Conservation (phyloP, 2,888 invertebrate genomes). For the Trissoscelio sp. region DNA sequence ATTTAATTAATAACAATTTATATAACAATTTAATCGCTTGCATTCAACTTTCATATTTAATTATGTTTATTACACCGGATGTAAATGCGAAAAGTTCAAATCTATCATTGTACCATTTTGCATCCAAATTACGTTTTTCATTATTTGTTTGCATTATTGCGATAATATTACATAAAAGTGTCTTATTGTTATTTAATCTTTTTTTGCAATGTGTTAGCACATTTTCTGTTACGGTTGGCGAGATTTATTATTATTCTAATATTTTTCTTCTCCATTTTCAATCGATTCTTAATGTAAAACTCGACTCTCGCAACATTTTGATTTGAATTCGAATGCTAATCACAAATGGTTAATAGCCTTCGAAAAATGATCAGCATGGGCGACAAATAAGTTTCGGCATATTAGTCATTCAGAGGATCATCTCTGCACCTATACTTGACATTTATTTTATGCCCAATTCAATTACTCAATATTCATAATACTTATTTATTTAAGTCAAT, state of each 20-base stretch:
- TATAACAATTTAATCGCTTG: constrained; percentile 3
- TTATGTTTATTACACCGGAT: no score
- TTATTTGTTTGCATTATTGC: no score
- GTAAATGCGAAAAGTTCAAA: no score
- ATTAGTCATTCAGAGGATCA: constrained; percentile 34
- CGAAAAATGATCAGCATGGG: constrained; percentile 35
- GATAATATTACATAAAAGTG: not conserved
- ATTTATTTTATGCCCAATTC: constrained; percentile 25
- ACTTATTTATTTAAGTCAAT: no score
- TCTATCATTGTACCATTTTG: no score
- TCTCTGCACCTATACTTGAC: constrained; percentile 25
- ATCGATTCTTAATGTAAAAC: constrained; percentile 10
- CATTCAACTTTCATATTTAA: not conserved
- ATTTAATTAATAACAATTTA: constrained; percentile 3
- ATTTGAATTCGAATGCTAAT: constrained; percentile 45
- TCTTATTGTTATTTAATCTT: not conserved
- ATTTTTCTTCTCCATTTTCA: constrained; percentile 22
- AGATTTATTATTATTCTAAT: constrained; percentile 27
- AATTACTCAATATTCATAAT: constrained; percentile 27
- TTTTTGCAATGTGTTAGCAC: constrained; percentile 6
- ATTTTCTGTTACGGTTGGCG: constrained; percentile 1
- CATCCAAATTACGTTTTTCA: no score
- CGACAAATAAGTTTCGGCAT: constrained; percentile 17
- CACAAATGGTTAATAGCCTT: constrained; percentile 43
- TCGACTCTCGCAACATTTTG: constrained; percentile 27